Base-by-base conservation (phyloP, 1,140 invertebrate species). In the Bacillus rossius region DNA sequence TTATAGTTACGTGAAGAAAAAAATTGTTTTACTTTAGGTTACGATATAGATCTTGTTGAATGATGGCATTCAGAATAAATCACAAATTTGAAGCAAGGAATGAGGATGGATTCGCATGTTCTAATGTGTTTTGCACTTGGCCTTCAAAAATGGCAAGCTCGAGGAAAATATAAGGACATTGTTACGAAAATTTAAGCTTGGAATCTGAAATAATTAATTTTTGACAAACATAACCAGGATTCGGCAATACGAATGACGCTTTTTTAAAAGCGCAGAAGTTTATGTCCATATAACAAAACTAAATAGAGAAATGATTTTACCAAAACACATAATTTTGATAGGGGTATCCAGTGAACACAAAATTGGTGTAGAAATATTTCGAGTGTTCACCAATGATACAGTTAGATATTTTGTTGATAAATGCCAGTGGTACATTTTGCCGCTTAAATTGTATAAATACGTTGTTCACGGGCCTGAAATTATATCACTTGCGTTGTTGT, bases 71-170 rank as follows among this genome's bases (percentile, higher is more conserved):
- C 29, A 34, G 29, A 34, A 34, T 34, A 34, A 4, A 34, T 34
- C 4, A 10, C 29, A 34, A 34, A 34, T 34, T 34, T 7, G 29
- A 34, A 34, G 29, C 29, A 34, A 34, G 29, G 4, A 34, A 34
- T 34, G 10, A 34, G 29, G 29, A 34, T 34, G 67, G 55, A 74
- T 73, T 47, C 49, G 67, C 1, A 66, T 70, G 45, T 67, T 73
- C 42, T 65, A 74, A 57, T 65, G 55, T n/a, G 45, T 68, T n/a
- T 60, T 72, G 8, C 68, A 74, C 59, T 34, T 74, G 29, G 57
- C 64, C 0, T 73, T 69, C 2, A 61, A 67, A 66, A 69, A 72
- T 23, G 69, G 59, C 56, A 61, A 56, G 40, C 40, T 16, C 19
- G 62, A 16, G 58, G 65, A n/a, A 59, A 65, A n/a, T 67, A 68